Conservation (phyloP, 2,888 invertebrate genomes). For the Drosophila glabriapex region DNA sequence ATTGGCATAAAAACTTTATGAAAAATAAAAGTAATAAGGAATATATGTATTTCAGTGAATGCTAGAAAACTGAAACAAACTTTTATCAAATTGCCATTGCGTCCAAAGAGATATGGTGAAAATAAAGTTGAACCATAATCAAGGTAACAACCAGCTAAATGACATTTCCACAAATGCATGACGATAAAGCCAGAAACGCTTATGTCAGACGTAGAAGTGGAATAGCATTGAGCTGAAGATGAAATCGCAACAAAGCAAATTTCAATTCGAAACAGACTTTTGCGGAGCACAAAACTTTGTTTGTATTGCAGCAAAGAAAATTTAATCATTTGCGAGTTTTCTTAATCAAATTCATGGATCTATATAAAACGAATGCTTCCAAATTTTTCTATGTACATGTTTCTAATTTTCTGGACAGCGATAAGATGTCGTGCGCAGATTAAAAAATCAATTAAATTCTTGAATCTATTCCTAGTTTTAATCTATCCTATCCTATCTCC, state of each 20-base stretch:
- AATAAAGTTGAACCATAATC: conserved; percentile 52
- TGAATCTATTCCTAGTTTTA: not conserved
- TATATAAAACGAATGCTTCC: not conserved
- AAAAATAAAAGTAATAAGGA: conserved; percentile 16
- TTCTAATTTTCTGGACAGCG: not conserved
- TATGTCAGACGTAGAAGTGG: conserved; percentile 4
- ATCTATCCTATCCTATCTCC: not conserved
- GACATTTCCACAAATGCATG: conserved; percentile 27
- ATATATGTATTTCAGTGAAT: conserved; percentile 16
- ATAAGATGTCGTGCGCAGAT: not conserved
- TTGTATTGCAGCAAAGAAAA: not conserved
- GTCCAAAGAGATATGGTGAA: not conserved
- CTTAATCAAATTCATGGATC: not conserved
- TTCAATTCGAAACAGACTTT: conserved; percentile 10
- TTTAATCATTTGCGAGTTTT: not conserved
- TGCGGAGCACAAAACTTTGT: not conserved
- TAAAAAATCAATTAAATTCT: not conserved
- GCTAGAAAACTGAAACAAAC: conserved; percentile 23
- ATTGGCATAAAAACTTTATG: conserved; percentile 32
- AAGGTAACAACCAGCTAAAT: conserved; percentile 50
- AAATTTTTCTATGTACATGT: not conserved
- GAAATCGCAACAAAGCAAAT: conserved; percentile 6
- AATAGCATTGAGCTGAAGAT: conserved; percentile 5
- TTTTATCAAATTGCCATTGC: conserved; percentile 24
- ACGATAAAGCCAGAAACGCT: conserved; percentile 46